Evolutionary conservation across 2,797 vertebrate genomes (phyloP).

Genomic region (Synaphobranchus kaupii): DNA sequence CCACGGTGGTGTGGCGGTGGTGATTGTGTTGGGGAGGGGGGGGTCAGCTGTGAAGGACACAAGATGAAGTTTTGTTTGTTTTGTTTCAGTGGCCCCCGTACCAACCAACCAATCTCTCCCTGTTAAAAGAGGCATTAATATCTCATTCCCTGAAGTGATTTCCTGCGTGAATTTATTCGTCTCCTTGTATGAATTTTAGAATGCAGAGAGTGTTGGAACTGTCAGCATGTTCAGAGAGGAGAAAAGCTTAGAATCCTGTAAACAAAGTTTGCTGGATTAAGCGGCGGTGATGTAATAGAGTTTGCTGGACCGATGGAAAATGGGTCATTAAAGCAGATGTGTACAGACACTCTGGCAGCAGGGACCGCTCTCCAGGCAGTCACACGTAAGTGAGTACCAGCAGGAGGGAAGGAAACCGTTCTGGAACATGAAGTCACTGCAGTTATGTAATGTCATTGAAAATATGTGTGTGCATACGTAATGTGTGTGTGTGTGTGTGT

Average conservation of each 20-base stretch:
- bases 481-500: background rate
- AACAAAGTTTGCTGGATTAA: background rate
- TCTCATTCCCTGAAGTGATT: background rate
- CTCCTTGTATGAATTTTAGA: background rate
- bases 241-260: background rate
- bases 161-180: background rate
- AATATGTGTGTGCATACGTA: background rate
- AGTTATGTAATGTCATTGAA: background rate
- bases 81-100: too few species aligned
- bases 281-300: background rate
- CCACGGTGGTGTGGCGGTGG: background rate
- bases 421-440: constrained; percentile 19
- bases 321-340: constrained; percentile 6
- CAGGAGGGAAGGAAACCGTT: background rate
- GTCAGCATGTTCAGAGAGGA: background rate
- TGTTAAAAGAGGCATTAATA: background rate
- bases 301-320: background rate
- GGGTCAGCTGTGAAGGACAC: background rate
- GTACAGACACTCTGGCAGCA: background rate
- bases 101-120: background rate
- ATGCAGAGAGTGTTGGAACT: background rate
- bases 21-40: background rate
- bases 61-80: background rate
- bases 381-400: background rate
- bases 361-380: background rate